These are phyloP conservation scores for Lacanobia oleracea DNA, from an alignment of 2,888 invertebrate genomes.

Conservation along the genomic window DNA sequence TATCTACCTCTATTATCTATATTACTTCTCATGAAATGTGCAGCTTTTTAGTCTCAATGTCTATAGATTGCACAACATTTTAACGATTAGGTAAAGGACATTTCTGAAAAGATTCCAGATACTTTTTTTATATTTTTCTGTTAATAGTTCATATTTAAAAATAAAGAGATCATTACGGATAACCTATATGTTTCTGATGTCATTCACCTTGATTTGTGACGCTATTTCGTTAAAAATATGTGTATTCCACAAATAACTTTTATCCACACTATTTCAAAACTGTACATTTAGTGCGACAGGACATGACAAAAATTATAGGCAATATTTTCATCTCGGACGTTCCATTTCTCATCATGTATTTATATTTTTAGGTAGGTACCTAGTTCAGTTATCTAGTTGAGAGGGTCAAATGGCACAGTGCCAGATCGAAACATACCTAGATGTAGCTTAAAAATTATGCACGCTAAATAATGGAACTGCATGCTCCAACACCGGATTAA, in stretches of 20 bases:
- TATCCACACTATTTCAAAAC: constrained; percentile 32
- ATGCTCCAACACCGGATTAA: constrained; percentile 3
- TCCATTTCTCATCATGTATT: constrained; percentile 36
- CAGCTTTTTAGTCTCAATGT: background rate
- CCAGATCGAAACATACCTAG: constrained; percentile 42
- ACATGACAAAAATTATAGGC: constrained; percentile 23
- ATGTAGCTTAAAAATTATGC: constrained; percentile 23
- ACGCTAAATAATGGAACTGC: constrained; percentile 7
- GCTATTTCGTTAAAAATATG: constrained; percentile 29
- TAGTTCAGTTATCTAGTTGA: constrained; percentile 45
- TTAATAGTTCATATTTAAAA: constrained; percentile 29
- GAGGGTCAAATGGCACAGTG: constrained; percentile 53
- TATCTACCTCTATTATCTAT: background rate
- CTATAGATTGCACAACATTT: constrained; percentile 2
- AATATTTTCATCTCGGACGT: constrained; percentile 25
- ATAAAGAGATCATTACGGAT: constrained; percentile 16
- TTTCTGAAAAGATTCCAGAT: constrained; percentile 28
- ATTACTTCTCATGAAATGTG: background rate
- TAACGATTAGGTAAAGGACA: constrained; percentile 20
- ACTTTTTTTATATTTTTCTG: constrained; percentile 13
- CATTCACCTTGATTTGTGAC: constrained; percentile 58
- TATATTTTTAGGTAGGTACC: constrained; percentile 37
- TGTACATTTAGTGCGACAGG: constrained; percentile 19
- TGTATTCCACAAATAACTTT: constrained; percentile 21
- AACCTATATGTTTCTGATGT: constrained; percentile 45